Percentiles rank a stretch among this genome's conserved stretches.
Evolutionary conservation across 2,888 invertebrate genomes (phyloP).

Genomic region (Orthonevra nobilis): DNA sequence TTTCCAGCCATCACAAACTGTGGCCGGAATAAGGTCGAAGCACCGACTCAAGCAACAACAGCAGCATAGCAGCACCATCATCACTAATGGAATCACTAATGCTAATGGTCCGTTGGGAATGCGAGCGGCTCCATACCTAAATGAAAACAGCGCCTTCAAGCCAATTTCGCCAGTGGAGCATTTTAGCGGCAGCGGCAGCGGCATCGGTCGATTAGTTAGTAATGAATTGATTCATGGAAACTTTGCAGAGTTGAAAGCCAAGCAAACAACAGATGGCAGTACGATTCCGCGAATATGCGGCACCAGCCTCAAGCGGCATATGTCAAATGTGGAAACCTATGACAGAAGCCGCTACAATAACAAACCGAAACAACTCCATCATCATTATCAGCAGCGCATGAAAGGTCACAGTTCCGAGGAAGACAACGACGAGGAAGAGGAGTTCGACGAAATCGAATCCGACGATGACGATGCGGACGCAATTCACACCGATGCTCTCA

Average conservation of each 20-base stretch:
- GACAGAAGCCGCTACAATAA: conserved; percentile 66
- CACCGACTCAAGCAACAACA: conserved; percentile 61
- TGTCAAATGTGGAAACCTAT: conserved; percentile 73
- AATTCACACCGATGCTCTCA: conserved; percentile 14
- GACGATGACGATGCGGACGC: conserved; percentile 30
- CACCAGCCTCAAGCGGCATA: conserved; percentile 73
- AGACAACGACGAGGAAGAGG: conserved; percentile 73
- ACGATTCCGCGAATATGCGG: conserved; percentile 72
- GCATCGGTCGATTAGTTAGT: conserved; percentile 52
- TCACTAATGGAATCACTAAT: conserved; percentile 12
- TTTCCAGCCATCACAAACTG: conserved; percentile 78
- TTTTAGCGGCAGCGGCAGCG: conserved; percentile 25
- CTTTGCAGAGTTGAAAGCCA: conserved; percentile 40
- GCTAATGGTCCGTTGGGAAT: conserved; percentile 17
- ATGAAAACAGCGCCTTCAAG: conserved; percentile 78
- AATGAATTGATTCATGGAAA: conserved; percentile 50
- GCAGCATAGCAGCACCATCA: conserved; percentile 15
- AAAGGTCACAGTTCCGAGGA: conserved; percentile 43
- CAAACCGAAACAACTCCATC: conserved; percentile 43
- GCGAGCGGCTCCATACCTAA: conserved; percentile 76
- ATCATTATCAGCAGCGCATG: conserved; percentile 33
- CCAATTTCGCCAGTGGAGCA: conserved; percentile 77
- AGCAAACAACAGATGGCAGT: conserved; percentile 73
- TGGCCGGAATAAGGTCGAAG: conserved; percentile 74
- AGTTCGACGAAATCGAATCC: conserved; percentile 73